phyloP scores from a whole-genome alignment of 1,140 invertebrate genomes.

The Drosophila melanogaster region Release_6_plus_ISO1_MT NT_033777.3:19568001-19568500 shows the following conservation, averaged over 20 bases:
- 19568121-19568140: slow-evolving; percentile 54
- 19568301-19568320: slow-evolving; percentile 68
- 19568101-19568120: slow-evolving; percentile 78
- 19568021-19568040: slow-evolving; percentile 56
- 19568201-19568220: slow-evolving; percentile 77
- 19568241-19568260: slow-evolving; percentile 40
- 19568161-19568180: slow-evolving; percentile 11
- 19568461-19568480: slow-evolving; percentile 18
- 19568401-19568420: background rate
- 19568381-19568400: slow-evolving; percentile 2
- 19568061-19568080: slow-evolving; percentile 63
- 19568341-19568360: slow-evolving; percentile 49
- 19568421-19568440: slow-evolving; percentile 23
- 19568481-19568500: slow-evolving; percentile 12
- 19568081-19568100: slow-evolving; percentile 78
- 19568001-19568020: slow-evolving; percentile 69
- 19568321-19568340: slow-evolving; percentile 69
- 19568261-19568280: slow-evolving; percentile 57
- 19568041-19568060: slow-evolving; percentile 16
- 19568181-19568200: slow-evolving; percentile 26
- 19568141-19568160: slow-evolving; percentile 31
- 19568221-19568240: slow-evolving; percentile 64
- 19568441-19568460: slow-evolving; percentile 15
- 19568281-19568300: slow-evolving; percentile 42
- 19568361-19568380: slow-evolving; percentile 43